Evolutionary conservation across 2,888 invertebrate species (phyloP), one percentile per base, ranked within the genome.

Genomic region (Himalopsyche kuldschensis): DNA sequence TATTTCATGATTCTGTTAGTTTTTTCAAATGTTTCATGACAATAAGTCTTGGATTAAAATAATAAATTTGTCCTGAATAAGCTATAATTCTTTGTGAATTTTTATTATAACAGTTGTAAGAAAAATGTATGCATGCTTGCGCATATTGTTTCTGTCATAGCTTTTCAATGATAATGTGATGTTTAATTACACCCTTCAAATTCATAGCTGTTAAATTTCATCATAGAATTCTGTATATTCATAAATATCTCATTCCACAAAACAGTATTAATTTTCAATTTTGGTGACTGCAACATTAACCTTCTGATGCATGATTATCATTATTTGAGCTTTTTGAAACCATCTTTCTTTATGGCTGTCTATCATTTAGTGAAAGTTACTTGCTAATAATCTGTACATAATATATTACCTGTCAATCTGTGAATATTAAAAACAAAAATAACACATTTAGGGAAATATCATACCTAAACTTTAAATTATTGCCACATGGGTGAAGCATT

Each of bases 121-220:
- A 83, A 82, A 81, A 85, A 75, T 79, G 82, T 63, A 79, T 81
- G 85, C 85, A 85, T 85, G 84, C 80, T 80, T 84, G 78, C 80
- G 85, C 85, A 84, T 84, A 82, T 48, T 85, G 85, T 85, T 78
- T 63, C 80, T 84, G 85, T 85, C 79, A 82, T 85, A 69, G 85
- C 85, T 85, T 82, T 30, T 84, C 75, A 78, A 80, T 55, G 55
- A 55, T 55, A 55, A 20, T 75, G 75, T 75, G 75, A 75, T 75
- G 75, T 75, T 17, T 15, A 30, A 30, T 31, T 32, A 31, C 30
- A 32, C 30, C 31, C 32, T 32, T 32, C 17, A 75, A 31, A 31
- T 15, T 30, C 11, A 30, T 75, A 75, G 75, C 32, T 75, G 75
- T 75, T 31, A n/a, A n/a, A 17, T 75, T 75, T 75, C 75, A 75